Evolutionary conservation across 2,797 vertebrate species (phyloP).

Genomic region (Fundulus diaphanus): DNA sequence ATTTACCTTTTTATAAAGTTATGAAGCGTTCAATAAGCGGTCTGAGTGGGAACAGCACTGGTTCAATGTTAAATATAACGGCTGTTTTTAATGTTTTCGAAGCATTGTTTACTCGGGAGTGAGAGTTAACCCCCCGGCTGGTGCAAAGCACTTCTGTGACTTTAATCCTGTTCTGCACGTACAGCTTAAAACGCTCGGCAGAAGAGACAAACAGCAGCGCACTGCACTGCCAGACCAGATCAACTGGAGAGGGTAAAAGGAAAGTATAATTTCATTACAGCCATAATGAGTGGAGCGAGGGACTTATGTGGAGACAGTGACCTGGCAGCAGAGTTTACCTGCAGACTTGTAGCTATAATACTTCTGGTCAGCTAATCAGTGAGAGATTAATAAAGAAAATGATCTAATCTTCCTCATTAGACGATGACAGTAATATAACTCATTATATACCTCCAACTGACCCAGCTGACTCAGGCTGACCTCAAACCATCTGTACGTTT

Average conservation of each 20-base stretch:
- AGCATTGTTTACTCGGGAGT: neutral
- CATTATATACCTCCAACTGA: conserved; percentile 30
- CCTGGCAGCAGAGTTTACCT: conserved; percentile 73
- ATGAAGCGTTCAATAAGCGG: conserved; percentile 5
- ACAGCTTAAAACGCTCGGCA: conserved; percentile 26
- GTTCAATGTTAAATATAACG: conserved; percentile 26
- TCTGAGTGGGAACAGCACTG: neutral
- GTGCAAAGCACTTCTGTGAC: neutral
- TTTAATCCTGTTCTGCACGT: conserved; percentile 24
- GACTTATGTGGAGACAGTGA: conserved; percentile 66
- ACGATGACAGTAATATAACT: conserved; percentile 52
- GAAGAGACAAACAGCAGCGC: conserved; percentile 37
- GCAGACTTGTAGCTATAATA: conserved; percentile 75
- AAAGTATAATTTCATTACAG: conserved; percentile 74
- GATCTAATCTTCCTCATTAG: conserved; percentile 77
- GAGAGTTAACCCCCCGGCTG: neutral
- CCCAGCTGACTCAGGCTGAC: neutral
- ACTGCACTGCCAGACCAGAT: conserved; percentile 43
- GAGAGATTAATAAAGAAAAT: conserved; percentile 77
- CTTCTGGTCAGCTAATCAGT: conserved; percentile 81
- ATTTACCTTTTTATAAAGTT: conserved; percentile 55
- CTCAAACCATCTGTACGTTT: neutral
- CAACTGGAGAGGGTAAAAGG: conserved; percentile 37
- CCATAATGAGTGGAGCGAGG: conserved; percentile 71
- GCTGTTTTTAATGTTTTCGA: conserved; percentile 16